Percentiles rank a stretch among this genome's conserved stretches.
phyloP scores from a whole-genome alignment of 1,140 invertebrate species.

The Aphelenchoides fujianensis region DNA sequence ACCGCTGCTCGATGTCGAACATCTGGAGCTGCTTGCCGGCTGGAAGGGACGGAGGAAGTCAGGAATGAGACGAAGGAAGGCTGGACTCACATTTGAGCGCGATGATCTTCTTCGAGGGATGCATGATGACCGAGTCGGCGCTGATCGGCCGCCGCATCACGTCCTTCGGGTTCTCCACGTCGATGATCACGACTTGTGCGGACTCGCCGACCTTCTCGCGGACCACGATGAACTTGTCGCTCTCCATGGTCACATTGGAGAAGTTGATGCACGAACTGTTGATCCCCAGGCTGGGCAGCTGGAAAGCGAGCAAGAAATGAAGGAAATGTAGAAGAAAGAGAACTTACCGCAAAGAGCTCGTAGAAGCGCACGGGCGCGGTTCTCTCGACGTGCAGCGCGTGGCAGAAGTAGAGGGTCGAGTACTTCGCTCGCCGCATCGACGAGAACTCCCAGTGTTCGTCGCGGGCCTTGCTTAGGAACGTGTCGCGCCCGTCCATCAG shows the following conservation, averaged over 20 bases:
- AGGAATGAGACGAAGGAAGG: not conserved
- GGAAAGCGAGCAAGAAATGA: too few relatives aligned
- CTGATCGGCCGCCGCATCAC: constrained; percentile 94
- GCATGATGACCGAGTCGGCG: constrained; percentile 99
- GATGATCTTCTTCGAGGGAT: constrained; percentile 94
- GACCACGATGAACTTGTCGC: constrained; percentile 98
- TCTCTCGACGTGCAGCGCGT: constrained; percentile 96
- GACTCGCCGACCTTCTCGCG: constrained; percentile 96
- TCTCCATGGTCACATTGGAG: constrained; percentile 99
- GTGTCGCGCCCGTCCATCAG: constrained; percentile 99
- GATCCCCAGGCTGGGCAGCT: constrained; percentile 98
- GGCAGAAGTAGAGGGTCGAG: constrained; percentile 92
- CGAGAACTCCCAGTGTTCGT: constrained; percentile 88
- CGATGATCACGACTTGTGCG: constrained; percentile 93
- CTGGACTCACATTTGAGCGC: constrained; percentile 82
- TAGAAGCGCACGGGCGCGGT: constrained; percentile 33
- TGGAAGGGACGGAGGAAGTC: constrained; percentile 54
- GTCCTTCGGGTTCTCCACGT: constrained; percentile 90
- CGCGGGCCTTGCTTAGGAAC: constrained; percentile 93
- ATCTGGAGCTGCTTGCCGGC: constrained; percentile 97
- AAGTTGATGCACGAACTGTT: constrained; percentile 96
- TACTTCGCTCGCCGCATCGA: constrained; percentile 89
- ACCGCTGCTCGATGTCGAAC: constrained; percentile 99
- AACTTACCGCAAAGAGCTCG: constrained; percentile 48
- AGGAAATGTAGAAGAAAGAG: too few relatives aligned